Percentiles rank a stretch among this genome's conserved stretches.
These are phyloP conservation scores for Punctoribates punctum DNA, from an alignment of 2,888 invertebrate species.

Conservation along the genomic window DNA sequence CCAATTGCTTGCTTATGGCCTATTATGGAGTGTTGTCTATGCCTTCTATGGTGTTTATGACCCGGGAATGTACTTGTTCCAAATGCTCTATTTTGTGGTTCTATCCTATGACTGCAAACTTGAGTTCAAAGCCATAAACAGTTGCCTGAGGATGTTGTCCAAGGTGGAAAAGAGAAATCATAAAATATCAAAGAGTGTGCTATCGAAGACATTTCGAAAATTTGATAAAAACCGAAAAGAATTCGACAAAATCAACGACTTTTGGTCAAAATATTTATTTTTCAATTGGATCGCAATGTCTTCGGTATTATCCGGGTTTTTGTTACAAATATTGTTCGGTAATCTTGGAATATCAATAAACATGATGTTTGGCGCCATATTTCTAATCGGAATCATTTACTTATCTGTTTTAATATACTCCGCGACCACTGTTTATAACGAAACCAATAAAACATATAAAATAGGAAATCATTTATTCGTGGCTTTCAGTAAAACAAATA, in stretches of 20 bases:
- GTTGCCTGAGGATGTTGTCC: background rate
- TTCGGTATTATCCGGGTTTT: background rate
- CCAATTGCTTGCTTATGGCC: background rate
- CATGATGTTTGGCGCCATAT: background rate
- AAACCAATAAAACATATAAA: background rate
- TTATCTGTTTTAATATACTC: background rate
- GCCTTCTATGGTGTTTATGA: background rate
- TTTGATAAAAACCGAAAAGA: background rate
- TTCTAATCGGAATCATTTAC: background rate
- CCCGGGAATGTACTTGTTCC: background rate
- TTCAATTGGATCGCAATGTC: slow-evolving; percentile 10
- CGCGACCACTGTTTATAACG: background rate
- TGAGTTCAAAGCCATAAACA: background rate
- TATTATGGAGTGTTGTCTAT: background rate
- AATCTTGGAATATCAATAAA: background rate
- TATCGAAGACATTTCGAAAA: no score
- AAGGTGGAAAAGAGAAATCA: background rate
- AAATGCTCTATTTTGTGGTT: background rate
- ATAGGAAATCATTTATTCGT: background rate
- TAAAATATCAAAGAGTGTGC: no score
- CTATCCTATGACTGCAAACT: background rate
- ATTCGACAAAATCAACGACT: background rate
- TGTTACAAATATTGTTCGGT: background rate
- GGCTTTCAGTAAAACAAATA: background rate
- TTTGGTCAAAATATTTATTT: slow-evolving; percentile 22